These are phyloP conservation scores for Apaloderma vittatum DNA, from an alignment of 2,113 vertebrate genomes.

Conservation along the genomic window DNA sequence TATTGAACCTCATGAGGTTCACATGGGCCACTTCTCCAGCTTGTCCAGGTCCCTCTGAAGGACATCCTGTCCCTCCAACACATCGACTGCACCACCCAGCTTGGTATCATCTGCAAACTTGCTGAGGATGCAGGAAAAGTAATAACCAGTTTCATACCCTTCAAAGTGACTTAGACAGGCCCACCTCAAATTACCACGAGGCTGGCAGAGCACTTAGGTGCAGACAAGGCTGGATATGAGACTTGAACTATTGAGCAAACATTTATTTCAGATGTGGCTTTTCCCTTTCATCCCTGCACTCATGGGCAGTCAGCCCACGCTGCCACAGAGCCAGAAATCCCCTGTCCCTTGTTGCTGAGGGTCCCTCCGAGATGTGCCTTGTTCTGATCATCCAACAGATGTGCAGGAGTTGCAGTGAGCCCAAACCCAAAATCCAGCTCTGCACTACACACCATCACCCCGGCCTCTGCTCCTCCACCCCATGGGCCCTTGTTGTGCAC, in stretches of 20 bases:
- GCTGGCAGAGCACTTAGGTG: not conserved
- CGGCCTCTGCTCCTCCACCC: not conserved
- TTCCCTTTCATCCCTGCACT: not conserved
- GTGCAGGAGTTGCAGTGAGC: not conserved
- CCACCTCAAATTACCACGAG: not conserved
- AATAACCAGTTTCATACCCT: not conserved
- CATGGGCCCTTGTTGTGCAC: accelerated
- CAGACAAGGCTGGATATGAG: not conserved
- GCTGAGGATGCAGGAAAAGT: not conserved
- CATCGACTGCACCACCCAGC: too few relatives aligned
- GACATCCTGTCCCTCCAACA: too few relatives aligned
- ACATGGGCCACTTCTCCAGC: too few relatives aligned
- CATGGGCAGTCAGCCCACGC: accelerated
- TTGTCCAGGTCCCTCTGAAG: too few relatives aligned
- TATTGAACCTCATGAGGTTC: too few relatives aligned
- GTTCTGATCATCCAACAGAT: accelerated
- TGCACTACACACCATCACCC: accelerated
- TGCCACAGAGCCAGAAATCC: not conserved
- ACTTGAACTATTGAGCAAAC: not conserved
- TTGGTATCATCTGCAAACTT: too few relatives aligned
- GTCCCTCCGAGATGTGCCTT: accelerated
- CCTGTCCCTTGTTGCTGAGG: not conserved
- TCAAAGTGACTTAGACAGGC: not conserved
- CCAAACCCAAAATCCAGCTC: not conserved
- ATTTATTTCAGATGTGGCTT: not conserved